phyloP scores from a whole-genome alignment of 2,888 invertebrate species.

The Drosophila flavopinicola region DNA sequence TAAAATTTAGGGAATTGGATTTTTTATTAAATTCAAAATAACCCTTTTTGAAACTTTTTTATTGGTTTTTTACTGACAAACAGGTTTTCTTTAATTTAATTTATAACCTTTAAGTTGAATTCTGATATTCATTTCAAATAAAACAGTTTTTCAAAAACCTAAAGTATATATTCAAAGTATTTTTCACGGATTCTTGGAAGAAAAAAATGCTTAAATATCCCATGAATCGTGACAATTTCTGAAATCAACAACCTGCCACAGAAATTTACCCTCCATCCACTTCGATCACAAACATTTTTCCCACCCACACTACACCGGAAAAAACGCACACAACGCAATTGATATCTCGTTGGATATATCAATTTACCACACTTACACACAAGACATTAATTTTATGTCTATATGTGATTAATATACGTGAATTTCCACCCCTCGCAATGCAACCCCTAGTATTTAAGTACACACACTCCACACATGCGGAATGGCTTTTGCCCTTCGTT shows the following conservation, averaged over 20 bases:
- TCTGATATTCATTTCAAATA: too few species aligned
- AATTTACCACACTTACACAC: slow-evolving; percentile 68
- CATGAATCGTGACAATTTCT: slow-evolving; percentile 5
- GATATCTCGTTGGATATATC: slow-evolving; percentile 66
- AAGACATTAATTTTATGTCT: slow-evolving; percentile 73
- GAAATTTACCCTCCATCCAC: not conserved
- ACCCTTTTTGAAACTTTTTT: too few species aligned
- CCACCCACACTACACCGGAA: slow-evolving; percentile 55
- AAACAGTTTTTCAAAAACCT: too few species aligned
- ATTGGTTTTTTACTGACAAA: too few species aligned
- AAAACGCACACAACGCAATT: slow-evolving; percentile 40
- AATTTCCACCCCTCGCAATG: slow-evolving; percentile 7
- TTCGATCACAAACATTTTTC: slow-evolving; percentile 36
- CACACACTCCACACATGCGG: slow-evolving; percentile 21
- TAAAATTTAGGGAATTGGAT: too few species aligned
- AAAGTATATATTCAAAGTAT: too few species aligned
- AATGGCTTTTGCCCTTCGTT: slow-evolving; percentile 11
- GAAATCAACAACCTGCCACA: slow-evolving; percentile 22
- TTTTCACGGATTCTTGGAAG: too few species aligned
- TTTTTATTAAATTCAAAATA: too few species aligned
- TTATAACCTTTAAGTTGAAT: too few species aligned
- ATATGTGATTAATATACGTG: slow-evolving; percentile 65
- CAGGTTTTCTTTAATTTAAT: too few species aligned
- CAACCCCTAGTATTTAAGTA: slow-evolving; percentile 5
- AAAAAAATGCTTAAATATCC: too few species aligned